Base-by-base conservation (phyloP, 1,140 invertebrate species). In the Hydropsyche tenuis region DNA sequence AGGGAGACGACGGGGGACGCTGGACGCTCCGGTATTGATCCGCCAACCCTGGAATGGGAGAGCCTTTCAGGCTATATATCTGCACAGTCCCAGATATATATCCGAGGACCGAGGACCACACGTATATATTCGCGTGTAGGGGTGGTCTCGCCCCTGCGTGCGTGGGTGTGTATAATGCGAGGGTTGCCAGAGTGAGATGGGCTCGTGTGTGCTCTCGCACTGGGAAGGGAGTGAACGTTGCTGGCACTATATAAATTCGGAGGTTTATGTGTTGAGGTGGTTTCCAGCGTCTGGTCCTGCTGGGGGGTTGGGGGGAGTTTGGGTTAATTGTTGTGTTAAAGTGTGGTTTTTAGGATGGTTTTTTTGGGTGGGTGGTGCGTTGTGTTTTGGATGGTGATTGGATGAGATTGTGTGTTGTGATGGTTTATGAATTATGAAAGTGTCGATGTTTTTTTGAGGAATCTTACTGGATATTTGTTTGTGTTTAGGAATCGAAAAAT, bases 21-120 rank as follows among this genome's bases (percentile, higher is more conserved):
- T 73, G 72, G 72, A 73, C 72, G 72, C 72, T 73, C 65, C 72
- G 64, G 72, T 73, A 73, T 73, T 73, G 72, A 73, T 73, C 72
- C 72, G 65, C n/a, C 48, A 22, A 16, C 64, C 25, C 23, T 70
- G 68, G 68, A 46, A 70, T 56, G 68, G 68, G 68, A 70, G 68
- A 25, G 30, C 30, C 68, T 56, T 68, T 46, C 25, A 56, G 25
- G 48, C 48, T 70, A 20, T 56, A 70, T 70, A 70, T 46, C 63
- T 65, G 22, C 63, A 27, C 11, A 14, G 63, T 5, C 7, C 23
- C 27, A 65, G 3, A 25, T 27, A 5, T 25, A 62, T 25, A 68
- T 43, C 56, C 56, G 22, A 18, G 56, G 43, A 65, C 62, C 62
- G 23, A 37, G 27, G 27, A 30, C 30, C 63, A 65, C 63, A 65